phyloP scores from a whole-genome alignment of 2,113 vertebrate species.

The Campylomormyrus tamandua region DNA sequence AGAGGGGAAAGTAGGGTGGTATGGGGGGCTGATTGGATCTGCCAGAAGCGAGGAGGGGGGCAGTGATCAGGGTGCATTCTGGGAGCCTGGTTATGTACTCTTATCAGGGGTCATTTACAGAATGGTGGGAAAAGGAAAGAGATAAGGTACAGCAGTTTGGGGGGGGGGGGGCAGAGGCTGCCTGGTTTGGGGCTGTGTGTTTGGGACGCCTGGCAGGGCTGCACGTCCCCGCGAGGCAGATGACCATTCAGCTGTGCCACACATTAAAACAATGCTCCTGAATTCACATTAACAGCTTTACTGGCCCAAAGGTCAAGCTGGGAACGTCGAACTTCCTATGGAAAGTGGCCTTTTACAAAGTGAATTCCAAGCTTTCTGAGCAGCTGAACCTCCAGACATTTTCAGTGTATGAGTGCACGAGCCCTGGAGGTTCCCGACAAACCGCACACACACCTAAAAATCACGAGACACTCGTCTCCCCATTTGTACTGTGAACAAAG shows the following conservation, averaged over 20 bases:
- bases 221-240: not conserved
- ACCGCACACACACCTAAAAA: not conserved
- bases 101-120: slow-evolving; percentile 9
- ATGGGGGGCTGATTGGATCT: not conserved
- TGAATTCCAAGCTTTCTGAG: not conserved
- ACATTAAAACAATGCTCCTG: not conserved
- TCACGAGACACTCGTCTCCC: not conserved
- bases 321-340: not conserved
- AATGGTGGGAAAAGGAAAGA: not conserved
- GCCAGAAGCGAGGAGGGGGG: not conserved
- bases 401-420: not conserved
- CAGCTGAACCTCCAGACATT: not conserved
- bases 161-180: not conserved
- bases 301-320: not conserved
- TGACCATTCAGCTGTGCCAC: not conserved
- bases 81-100: not conserved
- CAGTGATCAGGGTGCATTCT: not conserved
- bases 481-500: not conserved
- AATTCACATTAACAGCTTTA: not conserved
- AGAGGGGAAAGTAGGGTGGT: slow-evolving; percentile 27
- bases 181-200: not conserved
- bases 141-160: not conserved
- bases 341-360: not conserved
- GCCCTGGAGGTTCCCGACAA: not conserved
- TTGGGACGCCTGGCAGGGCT: not conserved